phyloP scores from a whole-genome alignment of 1,140 invertebrate genomes.

The Leguminivora glycinivorella region DNA sequence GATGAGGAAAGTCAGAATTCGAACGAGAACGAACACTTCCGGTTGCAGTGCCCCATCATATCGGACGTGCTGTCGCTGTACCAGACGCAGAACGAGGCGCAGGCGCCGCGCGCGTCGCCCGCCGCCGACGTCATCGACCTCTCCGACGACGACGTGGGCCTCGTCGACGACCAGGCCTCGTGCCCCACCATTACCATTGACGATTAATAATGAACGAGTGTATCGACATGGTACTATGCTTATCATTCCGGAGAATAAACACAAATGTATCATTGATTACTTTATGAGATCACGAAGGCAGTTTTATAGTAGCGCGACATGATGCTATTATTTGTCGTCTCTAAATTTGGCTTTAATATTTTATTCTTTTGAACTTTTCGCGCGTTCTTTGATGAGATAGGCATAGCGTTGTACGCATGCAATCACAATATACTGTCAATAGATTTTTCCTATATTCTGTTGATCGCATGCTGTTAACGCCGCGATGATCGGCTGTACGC shows the following conservation, averaged over 20 bases:
- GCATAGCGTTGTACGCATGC: too few relatives aligned
- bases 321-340: not conserved
- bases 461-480: too few relatives aligned
- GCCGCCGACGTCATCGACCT: not conserved
- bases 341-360: not conserved
- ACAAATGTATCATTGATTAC: not conserved
- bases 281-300: not conserved
- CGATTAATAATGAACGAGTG: not conserved
- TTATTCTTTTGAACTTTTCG: not conserved
- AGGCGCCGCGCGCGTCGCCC: slow-evolving; percentile 17
- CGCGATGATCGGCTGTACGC: too few relatives aligned
- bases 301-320: not conserved
- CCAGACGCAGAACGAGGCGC: slow-evolving; percentile 44
- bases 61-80: slow-evolving; percentile 68
- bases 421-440: too few relatives aligned
- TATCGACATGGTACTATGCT: not conserved
- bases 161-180: not conserved
- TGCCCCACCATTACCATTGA: slow-evolving; percentile 25
- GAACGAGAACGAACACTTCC: slow-evolving; percentile 37
- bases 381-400: too few relatives aligned
- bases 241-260: not conserved
- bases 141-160: slow-evolving; percentile 17
- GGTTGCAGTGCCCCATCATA: slow-evolving; percentile 65
- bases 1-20: slow-evolving; percentile 39
- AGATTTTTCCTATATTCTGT: too few relatives aligned